These are phyloP conservation scores for Aphaenogaster floridana DNA, from an alignment of 1,140 invertebrate genomes.

Conservation along the genomic window DNA sequence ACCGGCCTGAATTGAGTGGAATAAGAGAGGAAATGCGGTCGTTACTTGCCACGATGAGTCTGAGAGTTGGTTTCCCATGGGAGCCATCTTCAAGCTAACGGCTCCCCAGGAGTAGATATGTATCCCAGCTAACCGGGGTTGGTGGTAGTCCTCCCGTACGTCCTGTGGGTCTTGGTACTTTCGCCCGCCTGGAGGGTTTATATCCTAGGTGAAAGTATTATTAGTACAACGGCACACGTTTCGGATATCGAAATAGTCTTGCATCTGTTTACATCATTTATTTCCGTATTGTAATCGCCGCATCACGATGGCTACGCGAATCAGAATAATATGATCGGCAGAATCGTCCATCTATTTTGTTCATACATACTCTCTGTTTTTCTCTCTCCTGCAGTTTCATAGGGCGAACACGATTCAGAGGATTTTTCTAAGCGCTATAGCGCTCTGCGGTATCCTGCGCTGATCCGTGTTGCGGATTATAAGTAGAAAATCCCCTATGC, in stretches of 20 bases:
- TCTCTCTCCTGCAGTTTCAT: not conserved
- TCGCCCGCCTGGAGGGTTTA: slow-evolving; percentile 76
- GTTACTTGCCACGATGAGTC: slow-evolving; percentile 83
- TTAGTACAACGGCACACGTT: slow-evolving; percentile 56
- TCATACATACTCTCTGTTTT: not conserved
- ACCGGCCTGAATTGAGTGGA: slow-evolving; percentile 74
- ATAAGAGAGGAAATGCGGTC: slow-evolving; percentile 76
- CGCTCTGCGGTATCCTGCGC: slow-evolving; percentile 58
- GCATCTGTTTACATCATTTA: slow-evolving; percentile 49
- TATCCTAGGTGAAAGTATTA: slow-evolving; percentile 78
- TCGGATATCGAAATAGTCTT: slow-evolving; percentile 32
- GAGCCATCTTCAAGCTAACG: slow-evolving; percentile 82
- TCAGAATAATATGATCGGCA: slow-evolving; percentile 38
- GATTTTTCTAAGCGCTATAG: slow-evolving; percentile 48
- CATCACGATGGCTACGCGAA: not conserved
- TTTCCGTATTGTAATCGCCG: slow-evolving; percentile 21
- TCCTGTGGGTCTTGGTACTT: slow-evolving; percentile 70
- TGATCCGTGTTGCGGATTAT: slow-evolving; percentile 82
- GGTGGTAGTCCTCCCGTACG: slow-evolving; percentile 50
- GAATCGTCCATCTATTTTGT: slow-evolving; percentile 27
- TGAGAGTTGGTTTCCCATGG: slow-evolving; percentile 83
- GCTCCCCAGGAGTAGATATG: slow-evolving; percentile 82
- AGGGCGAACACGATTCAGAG: not conserved
- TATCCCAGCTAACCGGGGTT: slow-evolving; percentile 72
- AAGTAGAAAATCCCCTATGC: slow-evolving; percentile 83